Evolutionary conservation across 2,113 vertebrate species (phyloP).

Genomic region (Chrysochloris asiatica): DNA sequence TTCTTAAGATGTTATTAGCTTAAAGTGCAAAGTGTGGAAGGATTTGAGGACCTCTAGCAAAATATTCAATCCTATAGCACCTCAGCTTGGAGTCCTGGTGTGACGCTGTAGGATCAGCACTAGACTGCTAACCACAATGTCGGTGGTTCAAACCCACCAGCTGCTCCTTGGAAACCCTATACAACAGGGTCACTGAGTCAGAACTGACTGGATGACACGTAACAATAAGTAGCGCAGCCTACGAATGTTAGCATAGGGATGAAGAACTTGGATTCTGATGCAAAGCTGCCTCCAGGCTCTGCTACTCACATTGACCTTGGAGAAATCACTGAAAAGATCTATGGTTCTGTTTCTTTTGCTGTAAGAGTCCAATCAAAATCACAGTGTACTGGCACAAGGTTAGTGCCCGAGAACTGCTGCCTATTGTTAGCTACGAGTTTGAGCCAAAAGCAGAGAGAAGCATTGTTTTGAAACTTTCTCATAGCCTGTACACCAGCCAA

Average conservation of each 20-base stretch:
- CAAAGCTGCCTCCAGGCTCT: background rate
- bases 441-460: background rate
- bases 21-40: background rate
- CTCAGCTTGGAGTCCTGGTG: too few relatives aligned
- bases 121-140: too few relatives aligned
- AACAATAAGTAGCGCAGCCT: too few relatives aligned
- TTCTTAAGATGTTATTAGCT: background rate
- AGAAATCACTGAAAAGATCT: background rate
- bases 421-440: background rate
- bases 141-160: too few relatives aligned
- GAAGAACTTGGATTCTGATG: background rate
- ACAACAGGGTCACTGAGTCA: too few relatives aligned
- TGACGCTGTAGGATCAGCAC: too few relatives aligned
- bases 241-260: background rate
- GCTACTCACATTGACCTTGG: background rate
- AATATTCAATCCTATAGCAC: background rate
- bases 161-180: too few relatives aligned
- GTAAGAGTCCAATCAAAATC: background rate
- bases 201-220: too few relatives aligned
- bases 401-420: background rate
- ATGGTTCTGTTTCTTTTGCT: background rate
- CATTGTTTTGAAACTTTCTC: background rate
- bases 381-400: background rate
- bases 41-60: background rate
- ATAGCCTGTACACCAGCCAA: background rate